Evolutionary conservation across 1,140 invertebrate species (phyloP), one percentile per base, ranked within the genome.

Genomic region (Hylyphantes graminicola): DNA sequence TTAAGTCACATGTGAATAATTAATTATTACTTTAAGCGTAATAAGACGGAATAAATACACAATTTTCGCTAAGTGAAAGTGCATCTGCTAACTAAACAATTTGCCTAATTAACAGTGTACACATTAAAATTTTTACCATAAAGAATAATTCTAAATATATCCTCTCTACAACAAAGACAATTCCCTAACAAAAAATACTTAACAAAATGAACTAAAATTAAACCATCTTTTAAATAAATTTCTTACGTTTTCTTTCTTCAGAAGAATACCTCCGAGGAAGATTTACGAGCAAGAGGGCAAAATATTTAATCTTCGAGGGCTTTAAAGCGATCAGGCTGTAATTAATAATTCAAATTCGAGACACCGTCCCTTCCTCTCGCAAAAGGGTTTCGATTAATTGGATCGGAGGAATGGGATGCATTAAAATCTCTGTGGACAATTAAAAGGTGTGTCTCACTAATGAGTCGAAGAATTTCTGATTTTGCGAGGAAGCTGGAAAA

Each of bases 391-490:
- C 51, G 54, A 78, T 78, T 78, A 67, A 78, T 78, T 78, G 64
- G 76, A 67, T 78, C 55, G 63, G 63, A 76, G 74, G 53, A 64
- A 64, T 64, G 76, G 57, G 64, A 78, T 13, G 64, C 76, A 78
- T 78, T 78, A 78, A 78, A 78, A 78, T 67, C 76, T 78, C 64
- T 48, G 51, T 55, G 51, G 76, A 78, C 76, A 78, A 78, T 78
- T 78, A 78, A 78, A 78, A 67, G 76, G 76, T 78, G 76, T 78
- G 76, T 78, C 76, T 13, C 53, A 67, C 76, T 78, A 78, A 78
- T 78, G 76, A 78, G 76, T 63, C 67, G 54, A 50, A 17, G 63
- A 78, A 78, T 78, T 76, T 78, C 63, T 65, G 64, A 78, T 78
- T 78, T 78, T 67, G 35, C 5, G 12, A 54, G 51, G 64, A 76